Conservation (phyloP, 1,140 invertebrate genomes). For the Neuroterus valhalla region DNA sequence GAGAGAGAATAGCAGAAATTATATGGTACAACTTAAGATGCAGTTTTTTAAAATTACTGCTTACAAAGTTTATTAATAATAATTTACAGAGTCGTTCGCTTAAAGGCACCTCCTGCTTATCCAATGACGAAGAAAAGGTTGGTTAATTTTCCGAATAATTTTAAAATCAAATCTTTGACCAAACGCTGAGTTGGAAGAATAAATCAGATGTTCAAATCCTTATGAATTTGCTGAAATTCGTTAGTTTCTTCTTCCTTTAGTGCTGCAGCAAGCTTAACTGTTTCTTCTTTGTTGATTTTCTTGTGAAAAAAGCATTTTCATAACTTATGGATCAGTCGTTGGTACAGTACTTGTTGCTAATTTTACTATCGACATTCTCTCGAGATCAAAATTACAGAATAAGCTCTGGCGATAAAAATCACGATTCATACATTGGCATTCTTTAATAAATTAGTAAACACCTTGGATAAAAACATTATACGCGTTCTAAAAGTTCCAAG, state of each 20-base stretch:
- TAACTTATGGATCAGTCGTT: not conserved
- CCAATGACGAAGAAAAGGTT: conserved; percentile 12
- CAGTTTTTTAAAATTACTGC: not conserved
- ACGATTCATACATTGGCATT: too few relatives aligned
- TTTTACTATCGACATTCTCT: not conserved
- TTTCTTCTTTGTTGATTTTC: not conserved
- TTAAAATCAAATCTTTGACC: not conserved
- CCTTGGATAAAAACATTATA: not conserved
- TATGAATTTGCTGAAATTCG: not conserved
- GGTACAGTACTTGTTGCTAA: not conserved
- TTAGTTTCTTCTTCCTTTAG: not conserved
- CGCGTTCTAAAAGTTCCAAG: not conserved
- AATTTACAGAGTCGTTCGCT: conserved; percentile 32
- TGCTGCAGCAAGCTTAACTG: not conserved
- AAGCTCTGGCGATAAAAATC: not conserved
- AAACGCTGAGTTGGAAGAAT: not conserved
- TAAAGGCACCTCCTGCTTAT: conserved; percentile 40
- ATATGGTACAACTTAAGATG: conserved; percentile 32
- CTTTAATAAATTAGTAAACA: not conserved
- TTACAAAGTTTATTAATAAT: conserved; percentile 29
- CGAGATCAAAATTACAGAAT: not conserved
- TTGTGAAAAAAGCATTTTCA: not conserved
- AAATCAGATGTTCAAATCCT: not conserved
- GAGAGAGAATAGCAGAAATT: conserved; percentile 19
- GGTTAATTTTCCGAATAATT: not conserved